Evolutionary conservation across 2,797 vertebrate species (phyloP), one percentile per base, ranked within the genome.

Genomic region (Falco cherrug): DNA sequence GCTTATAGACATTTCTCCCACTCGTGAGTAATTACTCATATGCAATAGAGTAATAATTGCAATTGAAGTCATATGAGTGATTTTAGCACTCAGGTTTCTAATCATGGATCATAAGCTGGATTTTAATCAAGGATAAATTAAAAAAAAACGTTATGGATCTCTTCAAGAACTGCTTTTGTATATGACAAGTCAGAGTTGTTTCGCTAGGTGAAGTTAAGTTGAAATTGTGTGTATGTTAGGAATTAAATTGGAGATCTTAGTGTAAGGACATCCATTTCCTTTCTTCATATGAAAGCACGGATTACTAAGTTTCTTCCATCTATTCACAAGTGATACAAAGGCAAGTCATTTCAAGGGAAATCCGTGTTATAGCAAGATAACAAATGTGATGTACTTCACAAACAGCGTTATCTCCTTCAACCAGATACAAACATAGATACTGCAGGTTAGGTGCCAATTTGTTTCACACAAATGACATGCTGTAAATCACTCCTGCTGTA

Each of bases 371-470:
- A 90, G 77, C 65, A 76, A 89, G 84, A 84, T 94, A 95, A 91
- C 59, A 95, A 81, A 87, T 87, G 80, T 63, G 61, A 92, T 94
- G 63, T 89, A 76, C 86, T 92, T 93, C 53, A 81, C 85, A 95
- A 93, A 75, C 41, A 86, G 59, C 39, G 60, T 94, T 96, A 84
- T 90, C 90, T 89, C 56, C 67, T 95, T 87, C 86, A 90, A 39
- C 59, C 83, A 92, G 59, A 95, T 90, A 79, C 91, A 96, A 94
- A 90, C 48, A 73, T 16, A 79, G 90, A 92, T 96, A 54, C 80
- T 69, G 33, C 31, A 76, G 84, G 80, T 94, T 79, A 94, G 90
- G 59, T 92, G 88, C 86, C 93, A 84, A 77, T 94, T 94, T 95
- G 33, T 95, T 94, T 90, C 88, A 59, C 88, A 87, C 39, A 79